Conservation (phyloP, 2,888 invertebrate genomes). For the Leucoma salicis region DNA sequence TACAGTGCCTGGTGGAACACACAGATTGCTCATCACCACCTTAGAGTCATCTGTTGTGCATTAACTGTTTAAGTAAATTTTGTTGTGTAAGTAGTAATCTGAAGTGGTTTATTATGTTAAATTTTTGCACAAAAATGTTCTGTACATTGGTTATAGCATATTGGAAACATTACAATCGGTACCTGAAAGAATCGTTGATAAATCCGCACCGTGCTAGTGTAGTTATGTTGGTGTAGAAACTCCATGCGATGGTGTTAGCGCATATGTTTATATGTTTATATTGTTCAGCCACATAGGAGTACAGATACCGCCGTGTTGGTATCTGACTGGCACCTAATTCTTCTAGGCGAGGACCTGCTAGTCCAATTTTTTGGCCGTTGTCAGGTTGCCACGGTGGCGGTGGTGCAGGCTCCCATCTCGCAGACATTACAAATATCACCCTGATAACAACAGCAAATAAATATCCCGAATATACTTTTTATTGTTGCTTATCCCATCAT, state of each 20-base stretch:
- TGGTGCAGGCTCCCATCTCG: not conserved
- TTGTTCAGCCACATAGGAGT: not conserved
- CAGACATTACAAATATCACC: conserved; percentile 5
- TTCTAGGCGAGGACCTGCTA: conserved; percentile 3
- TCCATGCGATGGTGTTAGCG: not conserved
- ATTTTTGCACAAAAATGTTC: too few relatives aligned
- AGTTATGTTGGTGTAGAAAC: conserved; percentile 2
- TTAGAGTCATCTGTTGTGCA: too few relatives aligned
- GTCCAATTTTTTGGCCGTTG: not conserved
- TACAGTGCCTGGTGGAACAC: too few relatives aligned
- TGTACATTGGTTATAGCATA: too few relatives aligned
- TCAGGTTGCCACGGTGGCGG: not conserved
- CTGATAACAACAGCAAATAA: not conserved
- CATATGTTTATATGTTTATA: not conserved
- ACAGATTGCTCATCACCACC: too few relatives aligned
- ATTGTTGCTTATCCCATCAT: too few relatives aligned
- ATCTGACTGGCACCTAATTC: conserved; percentile 3
- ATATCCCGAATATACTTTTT: not conserved
- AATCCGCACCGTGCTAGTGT: conserved; percentile 3
- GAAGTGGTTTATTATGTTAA: too few relatives aligned
- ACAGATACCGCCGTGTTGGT: not conserved
- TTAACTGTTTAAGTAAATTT: too few relatives aligned
- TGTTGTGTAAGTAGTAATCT: too few relatives aligned
- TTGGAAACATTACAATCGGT: too few relatives aligned
- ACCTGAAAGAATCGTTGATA: too few relatives aligned